phyloP scores from a whole-genome alignment of 2,113 vertebrate species.

The Melanocharis versteri region DNA sequence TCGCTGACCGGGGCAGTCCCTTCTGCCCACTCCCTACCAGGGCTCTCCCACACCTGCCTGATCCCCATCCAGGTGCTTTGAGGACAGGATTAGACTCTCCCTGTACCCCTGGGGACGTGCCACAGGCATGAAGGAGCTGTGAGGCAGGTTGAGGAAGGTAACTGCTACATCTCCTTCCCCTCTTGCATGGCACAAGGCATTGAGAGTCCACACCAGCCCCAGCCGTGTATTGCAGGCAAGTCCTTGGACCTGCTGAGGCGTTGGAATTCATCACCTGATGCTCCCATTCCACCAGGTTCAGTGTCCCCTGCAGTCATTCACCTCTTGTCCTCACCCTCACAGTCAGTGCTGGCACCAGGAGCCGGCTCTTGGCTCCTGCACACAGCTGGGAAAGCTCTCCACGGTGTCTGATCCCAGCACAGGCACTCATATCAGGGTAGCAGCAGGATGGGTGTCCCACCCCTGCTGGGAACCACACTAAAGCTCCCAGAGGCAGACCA shows the following conservation, averaged over 20 bases:
- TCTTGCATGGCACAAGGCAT: accelerated
- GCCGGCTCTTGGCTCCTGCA: background rate
- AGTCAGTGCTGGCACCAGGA: background rate
- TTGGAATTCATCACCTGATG: background rate
- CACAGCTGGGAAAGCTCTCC: background rate
- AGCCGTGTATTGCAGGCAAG: accelerated
- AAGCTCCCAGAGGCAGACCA: background rate
- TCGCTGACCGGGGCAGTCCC: background rate
- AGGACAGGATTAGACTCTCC: background rate
- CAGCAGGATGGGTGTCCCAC: background rate
- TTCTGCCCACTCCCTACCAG: background rate
- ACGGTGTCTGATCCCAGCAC: accelerated
- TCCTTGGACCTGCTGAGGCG: background rate
- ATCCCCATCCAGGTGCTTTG: background rate
- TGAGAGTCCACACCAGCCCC: background rate
- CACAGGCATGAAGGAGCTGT: background rate
- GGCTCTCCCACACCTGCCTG: background rate
- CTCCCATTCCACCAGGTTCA: background rate
- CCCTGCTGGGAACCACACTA: background rate
- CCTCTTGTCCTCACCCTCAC: background rate
- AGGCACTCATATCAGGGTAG: background rate
- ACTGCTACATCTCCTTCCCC: background rate
- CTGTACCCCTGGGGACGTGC: background rate
- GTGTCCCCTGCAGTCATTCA: background rate
- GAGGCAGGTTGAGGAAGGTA: background rate